Evolutionary conservation across 2,797 vertebrate genomes (phyloP).

Genomic region (Halcyon leucocephala): DNA sequence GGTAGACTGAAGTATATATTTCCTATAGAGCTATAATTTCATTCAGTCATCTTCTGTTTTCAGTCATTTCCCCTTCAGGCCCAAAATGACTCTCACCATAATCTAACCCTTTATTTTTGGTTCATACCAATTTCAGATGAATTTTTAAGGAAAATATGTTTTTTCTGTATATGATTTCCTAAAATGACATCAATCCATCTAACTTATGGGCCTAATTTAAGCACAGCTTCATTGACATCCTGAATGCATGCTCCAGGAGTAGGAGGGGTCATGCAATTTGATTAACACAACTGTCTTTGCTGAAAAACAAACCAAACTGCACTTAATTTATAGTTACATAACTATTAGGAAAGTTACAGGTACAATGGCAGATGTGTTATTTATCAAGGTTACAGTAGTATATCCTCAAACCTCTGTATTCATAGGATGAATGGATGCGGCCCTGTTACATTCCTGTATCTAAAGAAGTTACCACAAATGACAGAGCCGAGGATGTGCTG

Average conservation of each 20-base stretch:
- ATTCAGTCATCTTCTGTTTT: background rate
- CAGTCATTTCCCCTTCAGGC: background rate
- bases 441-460: accelerated
- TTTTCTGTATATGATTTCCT: background rate
- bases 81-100: background rate
- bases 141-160: background rate
- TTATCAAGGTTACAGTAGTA: background rate
- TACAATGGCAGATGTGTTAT: background rate
- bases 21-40: background rate
- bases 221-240: background rate
- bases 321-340: background rate
- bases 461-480: background rate
- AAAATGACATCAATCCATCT: background rate
- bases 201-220: background rate
- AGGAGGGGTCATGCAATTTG: background rate
- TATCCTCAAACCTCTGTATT: background rate
- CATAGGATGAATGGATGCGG: background rate
- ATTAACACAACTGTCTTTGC: background rate
- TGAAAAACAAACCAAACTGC: background rate
- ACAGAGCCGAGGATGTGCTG: background rate
- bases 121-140: background rate
- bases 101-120: background rate
- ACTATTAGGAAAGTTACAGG: background rate
- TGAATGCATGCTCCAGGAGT: background rate
- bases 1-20: background rate